These are phyloP conservation scores for Myioborus melanocephalus DNA, from an alignment of 2,797 vertebrate species.

Conservation along the genomic window DNA sequence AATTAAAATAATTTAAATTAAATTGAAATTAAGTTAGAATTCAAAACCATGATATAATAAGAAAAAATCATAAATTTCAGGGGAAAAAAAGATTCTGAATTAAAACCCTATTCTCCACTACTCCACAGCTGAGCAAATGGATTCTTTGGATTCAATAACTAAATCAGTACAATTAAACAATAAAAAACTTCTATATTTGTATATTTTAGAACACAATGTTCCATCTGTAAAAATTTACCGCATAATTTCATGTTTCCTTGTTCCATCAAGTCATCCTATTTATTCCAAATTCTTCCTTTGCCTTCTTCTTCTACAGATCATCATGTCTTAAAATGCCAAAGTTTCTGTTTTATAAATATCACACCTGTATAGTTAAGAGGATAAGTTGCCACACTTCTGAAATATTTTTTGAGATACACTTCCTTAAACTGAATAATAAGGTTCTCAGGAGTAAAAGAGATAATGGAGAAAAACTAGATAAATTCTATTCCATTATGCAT, in stretches of 20 bases:
- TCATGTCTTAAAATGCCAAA: background rate
- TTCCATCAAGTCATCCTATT: background rate
- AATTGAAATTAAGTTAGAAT: background rate
- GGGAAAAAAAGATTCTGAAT: background rate
- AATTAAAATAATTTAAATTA: background rate
- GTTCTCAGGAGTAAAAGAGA: background rate
- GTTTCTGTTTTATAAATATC: background rate
- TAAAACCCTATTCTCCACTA: background rate
- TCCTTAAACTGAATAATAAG: conserved; percentile 1
- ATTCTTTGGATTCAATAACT: conserved; percentile 23
- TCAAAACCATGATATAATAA: background rate
- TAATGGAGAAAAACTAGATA: background rate
- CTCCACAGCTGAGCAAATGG: background rate
- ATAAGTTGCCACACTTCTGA: background rate
- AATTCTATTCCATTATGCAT: background rate
- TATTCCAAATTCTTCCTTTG: conserved; percentile 5
- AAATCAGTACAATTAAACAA: background rate
- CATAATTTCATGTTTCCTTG: conserved; percentile 25
- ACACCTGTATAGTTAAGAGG: background rate
- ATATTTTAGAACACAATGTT: background rate
- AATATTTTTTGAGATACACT: background rate
- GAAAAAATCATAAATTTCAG: background rate
- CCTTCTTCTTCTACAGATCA: background rate
- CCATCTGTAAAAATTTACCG: background rate
- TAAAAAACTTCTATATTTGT: background rate